Evolutionary conservation across 2,888 invertebrate genomes (phyloP), one percentile per base, ranked within the genome.

Genomic region (Strigamia crassipes): DNA sequence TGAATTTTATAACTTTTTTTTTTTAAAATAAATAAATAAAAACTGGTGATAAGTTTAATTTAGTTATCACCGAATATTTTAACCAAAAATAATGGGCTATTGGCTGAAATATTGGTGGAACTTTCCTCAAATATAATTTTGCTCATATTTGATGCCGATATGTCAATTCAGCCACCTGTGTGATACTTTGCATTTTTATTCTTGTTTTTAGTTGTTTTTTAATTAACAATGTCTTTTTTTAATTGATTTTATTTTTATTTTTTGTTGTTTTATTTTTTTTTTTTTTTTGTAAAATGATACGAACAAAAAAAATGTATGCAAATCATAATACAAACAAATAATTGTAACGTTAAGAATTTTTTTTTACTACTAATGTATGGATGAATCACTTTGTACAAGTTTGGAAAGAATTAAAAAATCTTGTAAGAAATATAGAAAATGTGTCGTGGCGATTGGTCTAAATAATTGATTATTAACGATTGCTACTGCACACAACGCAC

Each of bases 321-420:
- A 66, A 61, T 61, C 61, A 61, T 66, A 23, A 23, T 66, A 66
- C 27, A 27, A 27, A 66, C 31, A 66, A 27, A 66, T 66, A 66
- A 66, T 66, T 66, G 66, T 66, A 66, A 27, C 66, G 66, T 66
- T 66, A 23, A 66, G 18, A 18, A 61, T 66, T 66, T 66, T 51
- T 34, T 66, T 66, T 66, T 66, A 27, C 66, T 66, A 66, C 23
- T 66, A 27, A 27, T 78, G 78, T 78, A 78, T 78, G 78, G 21
- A 78, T 78, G 78, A 78, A 78, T 78, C 78, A 41, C 78, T 78
- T 78, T 78, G 78, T 78, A 78, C 78, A 78, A 78, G 78, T 78
- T 41, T 78, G 66, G 66, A 66, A 34, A 78, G 78, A 78, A 78
- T 78, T 78, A 78, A 66, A 66, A 78, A n/a, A n/a, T 78, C 78